phyloP scores from a whole-genome alignment of 2,113 vertebrate genomes.

The Equus przewalskii region DNA sequence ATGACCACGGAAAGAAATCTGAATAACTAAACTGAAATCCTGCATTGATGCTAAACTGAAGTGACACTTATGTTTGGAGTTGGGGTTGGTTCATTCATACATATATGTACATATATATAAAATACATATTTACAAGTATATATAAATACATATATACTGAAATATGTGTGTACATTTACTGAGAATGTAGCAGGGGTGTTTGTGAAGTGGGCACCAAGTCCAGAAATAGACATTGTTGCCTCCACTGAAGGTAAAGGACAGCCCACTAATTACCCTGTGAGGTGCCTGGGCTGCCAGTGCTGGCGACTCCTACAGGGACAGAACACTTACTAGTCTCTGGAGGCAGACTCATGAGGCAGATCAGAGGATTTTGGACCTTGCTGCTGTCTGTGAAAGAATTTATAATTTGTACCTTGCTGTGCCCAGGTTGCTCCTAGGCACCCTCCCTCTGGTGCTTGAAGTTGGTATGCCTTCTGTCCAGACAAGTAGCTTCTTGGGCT shows the following conservation, averaged over 20 bases:
- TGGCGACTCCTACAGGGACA: neutral
- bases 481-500: slow-evolving; percentile 78
- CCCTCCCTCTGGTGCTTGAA: slow-evolving; percentile 55
- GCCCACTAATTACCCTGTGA: neutral
- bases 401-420: slow-evolving; percentile 67
- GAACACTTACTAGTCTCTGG: slow-evolving; percentile 7
- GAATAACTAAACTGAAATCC: neutral
- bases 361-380: slow-evolving; percentile 65
- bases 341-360: slow-evolving; percentile 46
- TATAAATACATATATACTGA: neutral
- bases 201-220: neutral
- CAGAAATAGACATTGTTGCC: neutral
- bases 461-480: slow-evolving; percentile 71
- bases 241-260: neutral
- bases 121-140: neutral
- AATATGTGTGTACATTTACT: neutral
- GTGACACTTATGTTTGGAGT: neutral
- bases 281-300: neutral
- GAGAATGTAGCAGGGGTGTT: neutral
- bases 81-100: neutral
- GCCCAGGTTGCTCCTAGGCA: slow-evolving; percentile 56
- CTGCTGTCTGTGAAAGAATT: slow-evolving; percentile 60
- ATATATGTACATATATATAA: neutral
- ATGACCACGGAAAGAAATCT: neutral
- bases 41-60: neutral